Percentiles rank a stretch among this genome's conserved stretches.
These are phyloP conservation scores for Carterocephalus palaemon DNA, from an alignment of 2,888 invertebrate species.

Conservation along the genomic window DNA sequence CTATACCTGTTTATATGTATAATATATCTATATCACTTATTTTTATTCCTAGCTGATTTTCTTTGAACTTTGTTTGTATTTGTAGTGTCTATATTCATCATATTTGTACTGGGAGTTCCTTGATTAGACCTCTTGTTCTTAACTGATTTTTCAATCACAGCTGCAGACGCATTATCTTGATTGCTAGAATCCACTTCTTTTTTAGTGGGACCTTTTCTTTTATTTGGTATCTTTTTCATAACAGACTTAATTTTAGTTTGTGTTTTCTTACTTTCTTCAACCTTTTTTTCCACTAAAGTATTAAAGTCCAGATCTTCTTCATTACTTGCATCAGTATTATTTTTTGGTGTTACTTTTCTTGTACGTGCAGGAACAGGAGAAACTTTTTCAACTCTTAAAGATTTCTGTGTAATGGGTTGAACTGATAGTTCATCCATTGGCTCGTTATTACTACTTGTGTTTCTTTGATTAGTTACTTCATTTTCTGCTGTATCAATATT, in stretches of 20 bases:
- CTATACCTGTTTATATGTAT: no score
- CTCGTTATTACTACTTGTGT: neutral
- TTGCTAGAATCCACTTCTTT: neutral
- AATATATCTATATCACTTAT: constrained; percentile 20
- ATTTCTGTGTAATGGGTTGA: constrained; percentile 13
- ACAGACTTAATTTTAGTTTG: neutral
- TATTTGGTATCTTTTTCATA: constrained; percentile 2
- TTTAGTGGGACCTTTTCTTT: constrained; percentile 1
- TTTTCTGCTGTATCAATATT: no score
- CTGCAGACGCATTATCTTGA: constrained; percentile 11
- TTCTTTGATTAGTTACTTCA: no score
- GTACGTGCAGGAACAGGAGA: constrained; percentile 23
- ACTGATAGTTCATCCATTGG: neutral
- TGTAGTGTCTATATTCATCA: neutral
- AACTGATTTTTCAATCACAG: constrained; percentile 24
- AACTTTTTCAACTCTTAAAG: constrained; percentile 12
- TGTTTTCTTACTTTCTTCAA: no score
- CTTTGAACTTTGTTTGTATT: constrained; percentile 31
- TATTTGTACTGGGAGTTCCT: neutral
- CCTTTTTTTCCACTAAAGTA: no score
- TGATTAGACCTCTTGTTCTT: constrained; percentile 15
- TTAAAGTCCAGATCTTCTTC: no score
- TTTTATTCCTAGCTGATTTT: constrained; percentile 39
- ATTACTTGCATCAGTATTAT: neutral
- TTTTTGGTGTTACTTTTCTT: neutral